Percentiles rank a stretch among this genome's conserved stretches.
phyloP scores from a whole-genome alignment of 2,797 vertebrate species.

The Emydoidea blandingii region DNA sequence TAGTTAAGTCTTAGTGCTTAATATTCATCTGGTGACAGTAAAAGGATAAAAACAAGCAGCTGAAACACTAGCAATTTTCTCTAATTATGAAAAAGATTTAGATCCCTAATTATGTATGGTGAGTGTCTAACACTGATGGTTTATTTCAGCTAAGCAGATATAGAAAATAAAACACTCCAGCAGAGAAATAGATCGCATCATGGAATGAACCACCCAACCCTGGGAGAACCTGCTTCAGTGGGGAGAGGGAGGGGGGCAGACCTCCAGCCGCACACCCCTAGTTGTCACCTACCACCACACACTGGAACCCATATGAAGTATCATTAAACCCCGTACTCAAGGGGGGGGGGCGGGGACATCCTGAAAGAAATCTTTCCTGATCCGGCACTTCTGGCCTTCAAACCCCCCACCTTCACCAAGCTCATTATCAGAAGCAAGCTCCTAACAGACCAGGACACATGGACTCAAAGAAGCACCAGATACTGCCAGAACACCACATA shows the following conservation, averaged over 20 bases:
- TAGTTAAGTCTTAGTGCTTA: not conserved
- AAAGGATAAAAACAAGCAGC: not conserved
- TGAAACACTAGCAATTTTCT: not conserved
- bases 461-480: not conserved
- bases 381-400: not conserved
- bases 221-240: not conserved
- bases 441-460: not conserved
- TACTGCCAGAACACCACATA: not conserved
- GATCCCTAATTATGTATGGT: not conserved
- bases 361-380: not conserved
- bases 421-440: not conserved
- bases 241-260: no score
- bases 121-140: not conserved
- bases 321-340: not conserved
- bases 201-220: not conserved
- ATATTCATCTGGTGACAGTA: not conserved
- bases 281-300: not conserved
- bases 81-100: not conserved
- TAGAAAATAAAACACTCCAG: not conserved
- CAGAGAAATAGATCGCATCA: not conserved
- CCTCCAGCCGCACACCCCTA: not conserved
- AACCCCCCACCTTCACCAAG: not conserved
- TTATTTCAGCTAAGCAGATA: not conserved
- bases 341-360: not conserved
- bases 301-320: not conserved